phyloP scores from a whole-genome alignment of 2,888 invertebrate genomes.

The Deilephila elpenor region DNA sequence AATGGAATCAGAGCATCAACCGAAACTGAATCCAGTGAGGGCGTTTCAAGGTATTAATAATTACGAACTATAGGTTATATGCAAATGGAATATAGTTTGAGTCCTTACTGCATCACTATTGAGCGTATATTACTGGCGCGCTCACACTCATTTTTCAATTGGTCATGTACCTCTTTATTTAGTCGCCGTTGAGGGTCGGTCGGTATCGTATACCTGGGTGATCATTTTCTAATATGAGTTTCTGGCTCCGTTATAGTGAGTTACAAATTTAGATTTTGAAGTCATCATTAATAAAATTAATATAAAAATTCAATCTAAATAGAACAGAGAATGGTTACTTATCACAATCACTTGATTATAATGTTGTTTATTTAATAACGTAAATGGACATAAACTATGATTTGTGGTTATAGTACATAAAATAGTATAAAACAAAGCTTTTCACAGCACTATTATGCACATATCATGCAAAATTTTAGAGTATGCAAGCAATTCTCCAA shows the following conservation, averaged over 20 bases:
- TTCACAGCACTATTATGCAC: too few species aligned
- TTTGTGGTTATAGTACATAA: too few species aligned
- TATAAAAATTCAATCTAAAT: background rate
- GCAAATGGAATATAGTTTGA: slow-evolving; percentile 27
- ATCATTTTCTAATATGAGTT: background rate
- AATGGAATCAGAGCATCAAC: slow-evolving; percentile 76
- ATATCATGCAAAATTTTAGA: too few species aligned
- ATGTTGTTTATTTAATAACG: too few species aligned
- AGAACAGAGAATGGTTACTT: too few species aligned
- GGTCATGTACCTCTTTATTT: background rate
- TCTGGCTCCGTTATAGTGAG: background rate
- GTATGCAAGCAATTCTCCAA: background rate
- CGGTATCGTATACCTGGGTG: background rate
- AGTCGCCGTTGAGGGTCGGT: background rate
- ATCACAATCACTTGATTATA: too few species aligned
- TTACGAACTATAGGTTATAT: slow-evolving; percentile 27
- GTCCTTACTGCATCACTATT: too few species aligned
- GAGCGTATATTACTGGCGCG: background rate
- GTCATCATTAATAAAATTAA: background rate
- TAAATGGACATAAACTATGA: too few species aligned
- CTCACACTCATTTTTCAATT: background rate
- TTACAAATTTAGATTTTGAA: background rate
- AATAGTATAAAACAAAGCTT: too few species aligned
- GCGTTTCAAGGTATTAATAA: slow-evolving; percentile 71
- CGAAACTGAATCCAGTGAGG: slow-evolving; percentile 73